Conservation (phyloP, 2,113 vertebrate species). For the Dunckerocampus dactyliophorus region DNA sequence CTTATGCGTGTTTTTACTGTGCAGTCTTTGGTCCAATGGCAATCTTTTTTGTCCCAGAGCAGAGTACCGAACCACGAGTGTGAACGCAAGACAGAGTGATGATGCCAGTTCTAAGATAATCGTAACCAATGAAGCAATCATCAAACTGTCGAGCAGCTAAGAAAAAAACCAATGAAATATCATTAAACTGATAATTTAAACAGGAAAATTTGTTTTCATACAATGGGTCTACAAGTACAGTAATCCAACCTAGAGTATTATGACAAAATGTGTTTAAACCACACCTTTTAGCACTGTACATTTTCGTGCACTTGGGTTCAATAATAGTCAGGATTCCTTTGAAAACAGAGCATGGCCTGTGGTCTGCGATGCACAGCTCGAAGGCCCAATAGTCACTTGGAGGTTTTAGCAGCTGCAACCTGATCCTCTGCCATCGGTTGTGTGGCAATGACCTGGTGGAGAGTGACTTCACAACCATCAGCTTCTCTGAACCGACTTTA, state of each 20-base stretch:
- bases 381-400: constrained; percentile 32
- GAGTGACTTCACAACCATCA: constrained; percentile 36
- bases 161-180: no score
- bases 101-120: no score
- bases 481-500: constrained; percentile 50
- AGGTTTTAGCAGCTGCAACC: constrained; percentile 55
- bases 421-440: constrained; percentile 35
- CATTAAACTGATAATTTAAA: no score
- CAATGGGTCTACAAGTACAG: no score
- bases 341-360: constrained; percentile 57
- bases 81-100: no score
- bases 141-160: no score
- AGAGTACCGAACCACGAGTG: no score
- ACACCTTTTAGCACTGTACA: constrained; percentile 42
- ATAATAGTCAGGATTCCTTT: constrained; percentile 57
- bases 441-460: constrained; percentile 42
- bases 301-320: constrained; percentile 39
- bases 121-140: no score
- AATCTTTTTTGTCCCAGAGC: no score
- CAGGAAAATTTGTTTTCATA: no score
- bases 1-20: no score
- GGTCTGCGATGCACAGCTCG: constrained; percentile 45
- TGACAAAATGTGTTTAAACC: constrained; percentile 35
- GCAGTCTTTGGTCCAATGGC: no score
- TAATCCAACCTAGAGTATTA: constrained; percentile 8